A percentile compares a stretch with the other conserved stretches of the same genome.
phyloP scores from a whole-genome alignment of 2,113 vertebrate genomes.

The Megalops atlanticus region DNA sequence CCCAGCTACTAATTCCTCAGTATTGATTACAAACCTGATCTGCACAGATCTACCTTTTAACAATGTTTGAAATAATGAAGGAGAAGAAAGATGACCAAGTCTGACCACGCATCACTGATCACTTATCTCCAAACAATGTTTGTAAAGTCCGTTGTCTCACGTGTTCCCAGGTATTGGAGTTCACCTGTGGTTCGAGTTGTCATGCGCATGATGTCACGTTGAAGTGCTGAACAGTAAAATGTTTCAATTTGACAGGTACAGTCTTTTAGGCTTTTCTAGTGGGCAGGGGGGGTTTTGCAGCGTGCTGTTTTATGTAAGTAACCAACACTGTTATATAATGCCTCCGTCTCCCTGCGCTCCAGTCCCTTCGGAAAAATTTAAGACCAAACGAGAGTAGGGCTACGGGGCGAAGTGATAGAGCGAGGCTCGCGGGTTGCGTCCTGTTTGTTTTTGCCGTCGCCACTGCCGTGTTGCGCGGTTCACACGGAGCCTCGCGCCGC shows the following conservation, averaged over 20 bases:
- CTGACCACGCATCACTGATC: too few species aligned
- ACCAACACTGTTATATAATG: neutral
- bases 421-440: neutral
- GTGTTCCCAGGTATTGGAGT: neutral
- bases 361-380: neutral
- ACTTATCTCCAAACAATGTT: too few species aligned
- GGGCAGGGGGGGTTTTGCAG: too few species aligned
- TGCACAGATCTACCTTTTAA: too few species aligned
- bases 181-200: neutral
- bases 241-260: neutral
- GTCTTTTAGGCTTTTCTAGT: too few species aligned
- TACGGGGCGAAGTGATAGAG: neutral
- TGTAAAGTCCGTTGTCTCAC: too few species aligned
- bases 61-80: too few species aligned
- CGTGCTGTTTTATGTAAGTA: neutral
- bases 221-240: neutral
- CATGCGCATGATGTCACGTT: neutral
- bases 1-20: too few species aligned
- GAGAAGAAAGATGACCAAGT: too few species aligned
- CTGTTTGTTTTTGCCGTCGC: neutral
- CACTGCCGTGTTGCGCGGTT: neutral
- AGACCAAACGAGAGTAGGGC: neutral
- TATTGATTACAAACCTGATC: too few species aligned
- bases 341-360: neutral
- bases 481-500: neutral